Base-by-base conservation (phyloP, 2,113 vertebrate genomes). In the Brachirus orientalis region DNA sequence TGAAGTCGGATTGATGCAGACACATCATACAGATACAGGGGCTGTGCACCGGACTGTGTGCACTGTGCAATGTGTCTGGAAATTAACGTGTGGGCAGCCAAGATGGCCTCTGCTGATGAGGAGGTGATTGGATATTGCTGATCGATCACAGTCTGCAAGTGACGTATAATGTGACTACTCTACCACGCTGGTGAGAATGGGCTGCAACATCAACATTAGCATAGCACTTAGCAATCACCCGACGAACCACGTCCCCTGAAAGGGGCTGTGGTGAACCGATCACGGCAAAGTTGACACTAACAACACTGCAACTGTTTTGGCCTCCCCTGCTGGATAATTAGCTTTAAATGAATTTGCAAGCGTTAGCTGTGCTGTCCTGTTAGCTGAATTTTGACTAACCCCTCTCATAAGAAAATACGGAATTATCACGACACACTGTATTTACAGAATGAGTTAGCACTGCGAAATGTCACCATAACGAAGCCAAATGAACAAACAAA, bases 91-190 rank as follows among this genome's bases (percentile, higher is more conserved):
- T 54, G 54, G 3, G 37, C 47, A 28, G 19, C 41, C 50, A 62
- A 76, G 54, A 69, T 63, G 60, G 46, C 69, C 37, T 62, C 60
- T 62, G 58, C 56, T 60, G 38, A 75, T 56, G 22, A 68, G 50
- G 35, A 50, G 41, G 12, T 58, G 56, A 70, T 47, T 18, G 48
- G 22, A 48, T 45, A 70, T 58, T 48, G 40, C 18, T 53, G 65
- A 72, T 70, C 55, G 47, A 66, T 75, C 44, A 17, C 7, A 9
- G 13, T 14, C 55, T 47, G 35, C 37, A 1, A 11, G 12, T 55
- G 55, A 71, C 50, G 56, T 45, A 22, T 19, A 63, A 54, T 33
- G 47, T 16, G 38, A 45, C 68, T 41, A 22, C 10, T 20, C 10
- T 36, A 17, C 66, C 36, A 62, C 16, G 40, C 10, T 46, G 12